A percentile compares a stretch with the other conserved stretches of the same genome.
phyloP scores from a whole-genome alignment of 2,888 invertebrate genomes.

The Anodontia alba region DNA sequence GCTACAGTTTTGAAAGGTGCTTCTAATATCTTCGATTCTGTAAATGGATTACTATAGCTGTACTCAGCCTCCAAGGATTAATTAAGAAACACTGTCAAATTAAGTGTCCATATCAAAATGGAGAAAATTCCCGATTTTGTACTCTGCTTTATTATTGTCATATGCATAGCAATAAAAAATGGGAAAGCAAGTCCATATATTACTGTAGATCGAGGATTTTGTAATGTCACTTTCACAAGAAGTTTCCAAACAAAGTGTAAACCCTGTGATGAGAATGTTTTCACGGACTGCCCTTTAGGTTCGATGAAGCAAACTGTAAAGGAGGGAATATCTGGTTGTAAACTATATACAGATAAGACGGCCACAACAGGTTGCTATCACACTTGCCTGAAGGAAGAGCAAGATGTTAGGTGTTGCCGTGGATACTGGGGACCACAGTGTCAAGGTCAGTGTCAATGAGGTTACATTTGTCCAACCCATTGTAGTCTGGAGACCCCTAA shows the following conservation, averaged over 20 bases:
- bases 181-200: background rate
- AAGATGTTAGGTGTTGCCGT: constrained; percentile 64
- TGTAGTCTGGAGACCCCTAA: too few relatives aligned
- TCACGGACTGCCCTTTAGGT: constrained; percentile 38
- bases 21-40: too few relatives aligned
- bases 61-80: too few relatives aligned
- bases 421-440: constrained; percentile 75
- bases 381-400: constrained; percentile 48
- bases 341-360: constrained; percentile 25
- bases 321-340: constrained; percentile 35
- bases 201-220: background rate
- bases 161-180: background rate
- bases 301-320: constrained; percentile 30
- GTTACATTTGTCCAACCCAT: too few relatives aligned
- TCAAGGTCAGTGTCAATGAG: constrained; percentile 68
- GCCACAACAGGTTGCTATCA: constrained; percentile 69
- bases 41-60: too few relatives aligned
- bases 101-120: background rate
- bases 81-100: too few relatives aligned
- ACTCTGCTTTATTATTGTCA: background rate
- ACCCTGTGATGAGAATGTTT: constrained; percentile 38
- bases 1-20: too few relatives aligned
- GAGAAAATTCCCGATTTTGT: background rate
- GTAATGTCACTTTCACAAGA: background rate
- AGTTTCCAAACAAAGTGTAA: constrained; percentile 37